A percentile compares a stretch with the other conserved stretches of the same genome.
Evolutionary conservation across 2,113 vertebrate genomes (phyloP).

Genomic region (Catharus minimus): DNA sequence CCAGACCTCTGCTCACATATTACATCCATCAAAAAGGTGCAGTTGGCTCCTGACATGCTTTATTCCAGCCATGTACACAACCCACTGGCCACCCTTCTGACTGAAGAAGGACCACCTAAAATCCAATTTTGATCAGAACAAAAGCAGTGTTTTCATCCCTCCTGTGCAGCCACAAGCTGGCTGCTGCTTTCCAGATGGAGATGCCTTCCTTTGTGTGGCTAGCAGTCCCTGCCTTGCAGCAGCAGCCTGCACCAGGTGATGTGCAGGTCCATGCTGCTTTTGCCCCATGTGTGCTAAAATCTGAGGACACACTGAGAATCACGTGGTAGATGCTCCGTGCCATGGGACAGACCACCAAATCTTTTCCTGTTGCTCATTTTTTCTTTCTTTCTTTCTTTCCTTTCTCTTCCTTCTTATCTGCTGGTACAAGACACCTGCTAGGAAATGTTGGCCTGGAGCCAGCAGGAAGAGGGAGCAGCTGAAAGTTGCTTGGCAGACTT

Average conservation of each 20-base stretch:
- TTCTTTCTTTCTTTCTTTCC: not conserved
- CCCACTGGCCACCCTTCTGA: not conserved
- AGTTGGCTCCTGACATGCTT: not conserved
- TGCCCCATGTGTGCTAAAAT: not conserved
- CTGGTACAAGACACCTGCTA: conserved; percentile 69
- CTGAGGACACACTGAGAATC: not conserved
- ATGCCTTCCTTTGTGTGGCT: not conserved
- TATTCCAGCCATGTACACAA: not conserved
- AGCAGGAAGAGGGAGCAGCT: conserved; percentile 57
- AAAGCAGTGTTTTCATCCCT: not conserved
- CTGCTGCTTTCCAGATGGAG: not conserved
- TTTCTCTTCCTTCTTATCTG: conserved; percentile 43
- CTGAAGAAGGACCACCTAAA: not conserved
- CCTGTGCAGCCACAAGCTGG: not conserved
- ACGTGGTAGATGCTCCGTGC: fast-evolving
- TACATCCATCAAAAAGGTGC: not conserved
- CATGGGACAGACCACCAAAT: not conserved
- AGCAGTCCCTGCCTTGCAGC: not conserved
- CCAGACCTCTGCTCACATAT: not conserved
- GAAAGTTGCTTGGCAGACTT: conserved; percentile 57
- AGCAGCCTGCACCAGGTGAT: fast-evolving
- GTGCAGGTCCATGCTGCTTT: not conserved
- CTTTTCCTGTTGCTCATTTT: not conserved
- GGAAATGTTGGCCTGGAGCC: conserved; percentile 59
- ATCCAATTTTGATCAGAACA: not conserved